Percentiles rank a stretch among this genome's conserved stretches.
phyloP scores from a whole-genome alignment of 2,797 vertebrate species.

The Bradypus variegatus region DNA sequence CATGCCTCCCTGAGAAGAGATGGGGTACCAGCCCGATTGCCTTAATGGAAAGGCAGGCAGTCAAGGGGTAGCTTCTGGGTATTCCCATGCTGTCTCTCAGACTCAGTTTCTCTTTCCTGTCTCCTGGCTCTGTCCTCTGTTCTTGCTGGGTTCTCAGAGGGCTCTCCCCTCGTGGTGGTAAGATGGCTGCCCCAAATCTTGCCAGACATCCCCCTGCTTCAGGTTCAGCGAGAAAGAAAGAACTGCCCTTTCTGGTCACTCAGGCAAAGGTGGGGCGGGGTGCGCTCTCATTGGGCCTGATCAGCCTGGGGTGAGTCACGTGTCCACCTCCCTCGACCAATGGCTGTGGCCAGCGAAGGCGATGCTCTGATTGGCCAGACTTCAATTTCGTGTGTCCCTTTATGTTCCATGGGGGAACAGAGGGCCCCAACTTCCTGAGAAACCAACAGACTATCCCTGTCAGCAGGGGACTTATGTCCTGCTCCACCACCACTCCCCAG shows the following conservation, averaged over 20 bases:
- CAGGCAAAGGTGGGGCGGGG: neutral
- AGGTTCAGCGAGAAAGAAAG: neutral
- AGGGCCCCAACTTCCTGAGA: accelerated
- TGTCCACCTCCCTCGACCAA: neutral
- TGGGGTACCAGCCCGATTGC: neutral
- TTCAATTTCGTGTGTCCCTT: neutral
- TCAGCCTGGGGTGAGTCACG: neutral
- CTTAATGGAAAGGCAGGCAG: neutral
- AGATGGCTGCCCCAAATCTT: neutral
- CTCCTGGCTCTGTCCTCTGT: neutral
- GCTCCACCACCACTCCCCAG: too few species aligned
- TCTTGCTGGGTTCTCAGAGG: neutral
- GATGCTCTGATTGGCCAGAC: neutral
- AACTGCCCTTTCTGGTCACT: neutral
- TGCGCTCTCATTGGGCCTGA: too few species aligned
- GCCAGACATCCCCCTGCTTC: neutral
- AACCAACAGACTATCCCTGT: neutral
- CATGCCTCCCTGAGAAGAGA: neutral
- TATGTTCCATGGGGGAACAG: too few species aligned
- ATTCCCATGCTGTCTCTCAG: neutral
- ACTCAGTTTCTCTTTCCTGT: neutral
- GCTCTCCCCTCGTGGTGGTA: too few species aligned
- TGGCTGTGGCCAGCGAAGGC: neutral
- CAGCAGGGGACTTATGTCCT: too few species aligned
- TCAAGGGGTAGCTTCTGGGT: neutral